These are phyloP conservation scores for Macroglossus sobrinus DNA, from an alignment of 2,113 vertebrate genomes.

Conservation along the genomic window DNA sequence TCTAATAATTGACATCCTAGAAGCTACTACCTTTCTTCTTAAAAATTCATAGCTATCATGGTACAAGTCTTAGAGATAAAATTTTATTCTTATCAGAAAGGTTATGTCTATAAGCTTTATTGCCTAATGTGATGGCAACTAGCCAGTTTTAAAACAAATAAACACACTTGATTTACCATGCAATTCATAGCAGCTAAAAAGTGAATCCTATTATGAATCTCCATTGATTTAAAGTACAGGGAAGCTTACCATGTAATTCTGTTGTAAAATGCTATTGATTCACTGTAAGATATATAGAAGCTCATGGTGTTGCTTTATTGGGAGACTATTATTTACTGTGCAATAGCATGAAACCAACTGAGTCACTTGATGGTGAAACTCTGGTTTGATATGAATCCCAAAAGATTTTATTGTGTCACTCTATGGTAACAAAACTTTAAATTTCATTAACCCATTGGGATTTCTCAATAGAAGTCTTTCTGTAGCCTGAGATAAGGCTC, in stretches of 20 bases:
- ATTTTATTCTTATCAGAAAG: background rate
- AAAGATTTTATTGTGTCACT: background rate
- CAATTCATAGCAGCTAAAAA: conserved; percentile 59
- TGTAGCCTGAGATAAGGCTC: background rate
- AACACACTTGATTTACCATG: conserved; percentile 55
- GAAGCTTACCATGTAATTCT: conserved; percentile 62
- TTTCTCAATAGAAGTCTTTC: background rate
- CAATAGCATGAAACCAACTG: background rate
- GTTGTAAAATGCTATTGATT: conserved; percentile 75
- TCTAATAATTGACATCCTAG: background rate
- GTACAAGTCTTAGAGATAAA: background rate
- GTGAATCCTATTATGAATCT: conserved; percentile 58
- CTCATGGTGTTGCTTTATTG: background rate
- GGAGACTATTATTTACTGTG: conserved; percentile 25
- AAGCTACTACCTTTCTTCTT: background rate
- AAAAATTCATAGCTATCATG: background rate
- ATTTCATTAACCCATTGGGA: background rate
- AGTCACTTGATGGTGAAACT: background rate
- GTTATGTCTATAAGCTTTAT: background rate
- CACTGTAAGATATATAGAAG: conserved; percentile 47
- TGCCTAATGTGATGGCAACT: background rate
- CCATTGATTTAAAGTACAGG: conserved; percentile 62
- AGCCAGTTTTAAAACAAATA: conserved; percentile 9
- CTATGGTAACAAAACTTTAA: background rate
- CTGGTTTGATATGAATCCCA: background rate